Percentiles rank a stretch among this genome's conserved stretches.
phyloP scores from a whole-genome alignment of 2,888 invertebrate species.

The Acanthosepion esculentum region DNA sequence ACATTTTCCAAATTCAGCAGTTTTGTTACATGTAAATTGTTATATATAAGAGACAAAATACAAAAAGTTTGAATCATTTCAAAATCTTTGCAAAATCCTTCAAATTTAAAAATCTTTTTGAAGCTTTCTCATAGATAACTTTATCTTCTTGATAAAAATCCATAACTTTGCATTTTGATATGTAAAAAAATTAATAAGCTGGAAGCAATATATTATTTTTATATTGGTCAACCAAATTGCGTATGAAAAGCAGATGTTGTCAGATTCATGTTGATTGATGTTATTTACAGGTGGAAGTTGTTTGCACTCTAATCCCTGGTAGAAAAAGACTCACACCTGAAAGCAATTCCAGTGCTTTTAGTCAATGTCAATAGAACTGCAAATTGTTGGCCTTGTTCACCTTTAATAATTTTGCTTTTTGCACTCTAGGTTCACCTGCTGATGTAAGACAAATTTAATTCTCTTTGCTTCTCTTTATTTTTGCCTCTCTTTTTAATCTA shows the following conservation, averaged over 20 bases:
- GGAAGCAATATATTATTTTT: neutral
- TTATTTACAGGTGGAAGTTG: neutral
- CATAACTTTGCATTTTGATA: too few relatives aligned
- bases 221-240: neutral
- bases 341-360: neutral
- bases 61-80: too few relatives aligned
- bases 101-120: too few relatives aligned
- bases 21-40: too few relatives aligned
- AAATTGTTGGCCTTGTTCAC: constrained; percentile 12
- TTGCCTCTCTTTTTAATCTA: neutral
- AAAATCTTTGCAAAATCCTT: too few relatives aligned
- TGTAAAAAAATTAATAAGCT: too few relatives aligned
- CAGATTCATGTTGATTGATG: neutral
- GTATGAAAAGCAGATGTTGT: neutral
- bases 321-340: neutral
- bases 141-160: too few relatives aligned
- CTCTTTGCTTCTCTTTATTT: neutral
- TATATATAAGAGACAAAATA: too few relatives aligned
- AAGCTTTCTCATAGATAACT: too few relatives aligned
- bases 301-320: neutral
- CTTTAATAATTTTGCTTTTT: constrained; percentile 81
- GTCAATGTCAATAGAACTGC: neutral
- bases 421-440: constrained; percentile 79
- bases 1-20: too few relatives aligned
- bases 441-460: constrained; percentile 50